phyloP scores from a whole-genome alignment of 2,888 invertebrate genomes.

The Pristionchus japonicus region DNA sequence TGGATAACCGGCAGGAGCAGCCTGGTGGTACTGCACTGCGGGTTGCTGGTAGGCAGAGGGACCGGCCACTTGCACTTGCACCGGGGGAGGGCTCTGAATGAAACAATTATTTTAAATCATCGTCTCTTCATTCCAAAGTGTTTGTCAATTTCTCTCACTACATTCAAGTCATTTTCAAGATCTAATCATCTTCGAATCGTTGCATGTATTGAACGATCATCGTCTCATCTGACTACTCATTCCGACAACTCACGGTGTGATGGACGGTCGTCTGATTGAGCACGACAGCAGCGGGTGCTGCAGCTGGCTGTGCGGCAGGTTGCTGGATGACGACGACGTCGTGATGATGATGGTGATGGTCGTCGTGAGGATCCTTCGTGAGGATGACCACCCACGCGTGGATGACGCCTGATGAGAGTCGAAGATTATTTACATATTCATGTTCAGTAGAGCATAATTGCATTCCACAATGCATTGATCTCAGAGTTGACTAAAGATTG shows the following conservation, averaged over 20 bases:
- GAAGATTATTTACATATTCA: background rate
- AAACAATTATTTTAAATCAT: too few relatives aligned
- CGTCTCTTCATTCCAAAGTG: too few relatives aligned
- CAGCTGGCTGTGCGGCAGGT: background rate
- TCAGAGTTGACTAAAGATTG: too few relatives aligned
- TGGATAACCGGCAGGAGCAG: background rate
- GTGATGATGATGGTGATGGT: background rate
- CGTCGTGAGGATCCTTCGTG: background rate
- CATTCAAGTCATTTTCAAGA: too few relatives aligned
- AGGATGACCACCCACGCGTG: background rate
- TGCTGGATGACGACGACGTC: background rate
- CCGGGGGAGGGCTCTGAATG: background rate
- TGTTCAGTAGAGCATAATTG: too few relatives aligned
- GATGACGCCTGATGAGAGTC: background rate
- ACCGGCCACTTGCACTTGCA: background rate
- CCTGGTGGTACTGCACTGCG: background rate
- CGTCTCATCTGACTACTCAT: background rate
- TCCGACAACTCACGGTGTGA: background rate
- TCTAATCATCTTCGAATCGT: too few relatives aligned
- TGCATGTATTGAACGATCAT: background rate
- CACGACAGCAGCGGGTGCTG: background rate
- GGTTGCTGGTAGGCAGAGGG: background rate
- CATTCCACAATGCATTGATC: too few relatives aligned
- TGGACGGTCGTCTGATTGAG: background rate
- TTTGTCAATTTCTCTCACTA: too few relatives aligned